Evolutionary conservation across 1,140 invertebrate species (phyloP).

Genomic region (Drosophila kohkoa): DNA sequence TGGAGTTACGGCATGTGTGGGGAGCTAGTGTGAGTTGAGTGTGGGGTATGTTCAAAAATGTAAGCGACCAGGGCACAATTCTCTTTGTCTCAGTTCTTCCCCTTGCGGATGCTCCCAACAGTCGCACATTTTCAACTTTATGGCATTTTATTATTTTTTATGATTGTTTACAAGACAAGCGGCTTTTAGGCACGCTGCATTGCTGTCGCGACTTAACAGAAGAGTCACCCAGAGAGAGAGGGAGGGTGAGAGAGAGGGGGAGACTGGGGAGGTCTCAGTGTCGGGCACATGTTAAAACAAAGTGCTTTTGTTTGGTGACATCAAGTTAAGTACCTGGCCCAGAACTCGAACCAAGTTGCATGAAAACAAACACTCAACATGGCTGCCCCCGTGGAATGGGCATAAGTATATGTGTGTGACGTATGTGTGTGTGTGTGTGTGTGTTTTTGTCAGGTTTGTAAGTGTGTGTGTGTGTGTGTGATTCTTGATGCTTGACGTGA

Average conservation of each 20-base stretch:
- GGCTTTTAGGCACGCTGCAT: conserved; percentile 74
- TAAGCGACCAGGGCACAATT: conserved; percentile 15
- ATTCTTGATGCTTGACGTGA: conserved; percentile 74
- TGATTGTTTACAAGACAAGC: conserved; percentile 83
- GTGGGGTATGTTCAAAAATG: conserved; percentile 20
- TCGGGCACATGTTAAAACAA: conserved; percentile 78
- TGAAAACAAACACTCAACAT: conserved; percentile 70
- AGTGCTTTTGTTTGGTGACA: conserved; percentile 82
- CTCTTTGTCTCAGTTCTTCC: conserved; percentile 28
- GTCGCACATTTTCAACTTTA: conserved; percentile 67
- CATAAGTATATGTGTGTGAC: conserved; percentile 28
- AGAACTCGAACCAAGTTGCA: conserved; percentile 53
- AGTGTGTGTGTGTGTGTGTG: conserved; percentile 17
- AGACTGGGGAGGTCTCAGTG: conserved; percentile 30
- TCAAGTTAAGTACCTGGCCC: conserved; percentile 80
- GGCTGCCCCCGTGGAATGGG: conserved; percentile 16
- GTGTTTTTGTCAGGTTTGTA: conserved; percentile 8
- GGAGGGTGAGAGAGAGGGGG: not conserved
- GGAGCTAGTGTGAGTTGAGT: conserved; percentile 6
- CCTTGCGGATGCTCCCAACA: conserved; percentile 28
- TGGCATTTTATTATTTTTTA: conserved; percentile 82
- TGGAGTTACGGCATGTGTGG: conserved; percentile 49
- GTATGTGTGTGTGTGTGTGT: conserved; percentile 11
- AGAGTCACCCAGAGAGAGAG: not conserved
- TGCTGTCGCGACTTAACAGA: conserved; percentile 22